Base-by-base conservation (phyloP, 2,113 vertebrate species). In the Anser brachyrhynchus region DNA sequence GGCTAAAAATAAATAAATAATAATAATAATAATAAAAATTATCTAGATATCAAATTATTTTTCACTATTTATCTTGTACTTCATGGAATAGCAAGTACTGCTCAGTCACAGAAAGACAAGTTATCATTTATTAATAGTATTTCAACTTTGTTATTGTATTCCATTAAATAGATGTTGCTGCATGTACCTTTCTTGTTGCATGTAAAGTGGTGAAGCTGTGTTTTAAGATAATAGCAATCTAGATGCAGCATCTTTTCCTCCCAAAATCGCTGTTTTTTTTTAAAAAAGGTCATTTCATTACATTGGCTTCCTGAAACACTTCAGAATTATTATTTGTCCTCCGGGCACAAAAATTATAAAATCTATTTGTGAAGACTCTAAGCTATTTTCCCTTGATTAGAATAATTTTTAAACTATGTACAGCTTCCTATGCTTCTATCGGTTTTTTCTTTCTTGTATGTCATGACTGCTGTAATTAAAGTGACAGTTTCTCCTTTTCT, bases 211-310 rank as follows among this genome's bases (percentile, higher is more conserved):
- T 55, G 49, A 96, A 79, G 18, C 28, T 80, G 26, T 59, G 35
- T 17, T 84, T 93, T 93, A 29, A 81, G 92, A 93, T 76, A 95
- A 90, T 19, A 97, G 33, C 91, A 93, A 86, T 88, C 64, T n/a
- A 81, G 29, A 73, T 58, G 76, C 83, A 90, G 26, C 87, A 58
- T 22, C 76, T 74, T 77, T 69, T 70, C 55, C 57, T 61, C 18
- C 33, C 28, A 20, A 92, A 77, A 59, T 21, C 46, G 77, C 72
- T 87, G 37, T 21, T 62, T 51, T 92, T 95, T 72, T 46, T 20
- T 11, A 75, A 95, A 83, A 96, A 96, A 96, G 35, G 95, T 96
- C 77, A 94, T 87, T 96, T 96, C 64, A 93, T 96, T 96, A 87
- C 23, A 84, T 26, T 91, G 69, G 46, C 55, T 96, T 93, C 76